These are phyloP conservation scores for Cochlearius cochlearius DNA, from an alignment of 2,113 vertebrate species.

Conservation along the genomic window DNA sequence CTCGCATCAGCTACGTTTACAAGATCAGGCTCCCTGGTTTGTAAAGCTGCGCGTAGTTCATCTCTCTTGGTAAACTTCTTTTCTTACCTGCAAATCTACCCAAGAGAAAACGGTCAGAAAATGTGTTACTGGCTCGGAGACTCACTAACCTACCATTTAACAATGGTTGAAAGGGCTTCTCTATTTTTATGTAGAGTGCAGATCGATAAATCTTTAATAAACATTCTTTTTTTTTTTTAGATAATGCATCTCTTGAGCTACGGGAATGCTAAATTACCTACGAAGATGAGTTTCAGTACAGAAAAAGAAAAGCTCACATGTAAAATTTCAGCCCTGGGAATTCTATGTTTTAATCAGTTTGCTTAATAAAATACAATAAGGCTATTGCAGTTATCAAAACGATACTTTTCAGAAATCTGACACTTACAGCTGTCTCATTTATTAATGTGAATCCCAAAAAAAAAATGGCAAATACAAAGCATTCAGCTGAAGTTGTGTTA, in stretches of 20 bases:
- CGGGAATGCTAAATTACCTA: not conserved
- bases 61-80: not conserved
- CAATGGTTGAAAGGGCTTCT: not conserved
- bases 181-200: not conserved
- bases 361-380: conserved; percentile 83
- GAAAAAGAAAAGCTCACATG: conserved; percentile 4
- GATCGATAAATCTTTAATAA: conserved; percentile 49
- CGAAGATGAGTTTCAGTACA: not conserved
- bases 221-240: not conserved
- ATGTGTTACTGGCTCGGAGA: not conserved
- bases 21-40: not conserved
- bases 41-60: not conserved
- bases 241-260: conserved; percentile 21
- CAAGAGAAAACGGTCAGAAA: not conserved
- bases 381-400: conserved; percentile 73
- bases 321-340: conserved; percentile 29
- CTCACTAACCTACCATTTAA: not conserved
- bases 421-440: conserved; percentile 77
- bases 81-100: not conserved
- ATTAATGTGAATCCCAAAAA: conserved; percentile 71
- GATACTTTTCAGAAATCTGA: conserved; percentile 80
- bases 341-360: conserved; percentile 75
- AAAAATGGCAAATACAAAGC: conserved; percentile 60
- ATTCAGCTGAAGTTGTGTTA: conserved; percentile 45
- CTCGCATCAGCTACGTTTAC: not conserved